A percentile compares a stretch with the other conserved stretches of the same genome.
Evolutionary conservation across 2,113 vertebrate genomes (phyloP).

Genomic region (Corynorhinus townsendii): DNA sequence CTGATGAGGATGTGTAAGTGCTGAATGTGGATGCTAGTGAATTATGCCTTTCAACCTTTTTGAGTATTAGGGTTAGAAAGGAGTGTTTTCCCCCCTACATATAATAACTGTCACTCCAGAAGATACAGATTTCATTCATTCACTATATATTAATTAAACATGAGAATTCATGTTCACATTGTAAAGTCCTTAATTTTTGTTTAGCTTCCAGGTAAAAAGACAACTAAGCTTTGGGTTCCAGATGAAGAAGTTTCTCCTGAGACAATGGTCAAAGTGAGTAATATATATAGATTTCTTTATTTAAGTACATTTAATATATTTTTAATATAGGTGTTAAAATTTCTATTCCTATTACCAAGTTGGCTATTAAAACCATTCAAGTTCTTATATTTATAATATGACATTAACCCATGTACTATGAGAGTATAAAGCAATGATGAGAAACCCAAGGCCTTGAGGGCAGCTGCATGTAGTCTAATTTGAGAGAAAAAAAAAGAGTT

Average conservation of each 20-base stretch:
- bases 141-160: background rate
- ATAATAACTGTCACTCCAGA: background rate
- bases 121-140: slow-evolving; percentile 15
- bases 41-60: background rate
- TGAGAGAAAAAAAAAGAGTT: background rate
- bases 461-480: background rate
- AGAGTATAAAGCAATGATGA: background rate
- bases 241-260: slow-evolving; percentile 98
- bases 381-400: background rate
- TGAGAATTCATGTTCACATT: background rate
- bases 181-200: slow-evolving; percentile 59
- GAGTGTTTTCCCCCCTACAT: background rate
- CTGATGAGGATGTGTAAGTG: background rate
- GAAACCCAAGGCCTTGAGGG: background rate
- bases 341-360: background rate
- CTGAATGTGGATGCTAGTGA: background rate
- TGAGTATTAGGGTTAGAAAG: background rate
- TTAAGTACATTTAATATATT: background rate
- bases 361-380: background rate
- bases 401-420: background rate
- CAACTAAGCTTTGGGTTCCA: slow-evolving; percentile 97
- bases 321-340: background rate
- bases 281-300: background rate
- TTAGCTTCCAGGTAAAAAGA: slow-evolving; percentile 98
- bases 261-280: slow-evolving; percentile 94